These are phyloP conservation scores for Conger conger DNA, from an alignment of 2,113 vertebrate species.

Conservation along the genomic window DNA sequence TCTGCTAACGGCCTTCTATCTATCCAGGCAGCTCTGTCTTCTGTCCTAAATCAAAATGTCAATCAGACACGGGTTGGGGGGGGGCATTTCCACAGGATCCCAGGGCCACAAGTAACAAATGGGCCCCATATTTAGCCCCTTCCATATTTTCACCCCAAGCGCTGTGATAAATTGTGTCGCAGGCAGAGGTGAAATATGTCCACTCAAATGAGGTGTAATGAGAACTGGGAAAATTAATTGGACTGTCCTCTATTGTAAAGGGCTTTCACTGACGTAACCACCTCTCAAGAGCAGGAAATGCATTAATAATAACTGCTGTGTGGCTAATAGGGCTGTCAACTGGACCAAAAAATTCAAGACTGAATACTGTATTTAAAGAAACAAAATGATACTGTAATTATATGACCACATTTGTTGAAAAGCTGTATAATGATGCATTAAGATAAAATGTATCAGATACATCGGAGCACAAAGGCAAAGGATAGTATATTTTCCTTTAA, in stretches of 20 bases:
- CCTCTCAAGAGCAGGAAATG: conserved; percentile 40
- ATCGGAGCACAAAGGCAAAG: too few species aligned
- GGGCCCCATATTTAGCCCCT: conserved; percentile 60
- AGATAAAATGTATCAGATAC: too few species aligned
- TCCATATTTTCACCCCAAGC: not conserved
- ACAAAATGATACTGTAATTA: too few species aligned
- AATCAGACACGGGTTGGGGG: conserved; percentile 22
- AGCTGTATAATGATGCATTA: too few species aligned
- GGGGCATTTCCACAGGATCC: conserved; percentile 33
- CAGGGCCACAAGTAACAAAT: conserved; percentile 62
- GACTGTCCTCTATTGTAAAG: conserved; percentile 47
- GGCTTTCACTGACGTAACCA: conserved; percentile 37
- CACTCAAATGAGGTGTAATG: conserved; percentile 55
- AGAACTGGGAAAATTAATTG: conserved; percentile 56
- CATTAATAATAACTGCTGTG: conserved; percentile 55
- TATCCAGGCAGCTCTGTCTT: conserved; percentile 48
- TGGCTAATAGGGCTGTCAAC: conserved; percentile 15
- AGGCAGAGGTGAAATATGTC: conserved; percentile 48
- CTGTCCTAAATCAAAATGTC: conserved; percentile 57
- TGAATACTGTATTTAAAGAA: too few species aligned
- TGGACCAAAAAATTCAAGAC: too few species aligned
- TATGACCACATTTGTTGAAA: too few species aligned
- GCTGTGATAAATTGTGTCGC: conserved; percentile 53
- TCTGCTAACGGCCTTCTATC: conserved; percentile 55
- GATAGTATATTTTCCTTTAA: too few species aligned